These are phyloP conservation scores for Oreochromis aureus DNA, from an alignment of 2,113 vertebrate species.

Conservation along the genomic window DNA sequence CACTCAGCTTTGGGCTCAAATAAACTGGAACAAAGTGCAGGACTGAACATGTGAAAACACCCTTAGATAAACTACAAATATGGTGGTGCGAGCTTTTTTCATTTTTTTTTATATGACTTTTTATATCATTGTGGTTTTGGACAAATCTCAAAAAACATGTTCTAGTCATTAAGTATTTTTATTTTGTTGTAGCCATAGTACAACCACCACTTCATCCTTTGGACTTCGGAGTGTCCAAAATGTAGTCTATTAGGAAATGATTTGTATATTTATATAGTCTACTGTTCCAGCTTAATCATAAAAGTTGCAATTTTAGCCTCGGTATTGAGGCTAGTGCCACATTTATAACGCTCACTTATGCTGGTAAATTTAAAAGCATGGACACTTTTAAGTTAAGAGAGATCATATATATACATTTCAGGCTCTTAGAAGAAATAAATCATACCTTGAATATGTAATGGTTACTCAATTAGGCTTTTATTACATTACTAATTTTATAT, in stretches of 20 bases:
- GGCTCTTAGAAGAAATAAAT: not conserved
- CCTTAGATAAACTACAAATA: not conserved
- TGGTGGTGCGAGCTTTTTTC: not conserved
- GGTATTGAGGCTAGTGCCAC: not conserved
- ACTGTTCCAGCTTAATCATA: not conserved
- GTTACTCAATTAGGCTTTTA: slow-evolving; percentile 35
- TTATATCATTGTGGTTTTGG: not conserved
- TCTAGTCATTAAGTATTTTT: not conserved
- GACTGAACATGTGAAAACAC: not conserved
- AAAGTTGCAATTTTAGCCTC: not conserved
- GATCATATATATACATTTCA: not conserved
- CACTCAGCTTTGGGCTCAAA: not conserved
- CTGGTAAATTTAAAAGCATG: not conserved
- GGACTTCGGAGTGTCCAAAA: not conserved
- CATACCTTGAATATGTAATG: slow-evolving; percentile 8
- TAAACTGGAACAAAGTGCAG: not conserved
- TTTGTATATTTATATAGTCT: not conserved
- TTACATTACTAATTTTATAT: slow-evolving; percentile 40
- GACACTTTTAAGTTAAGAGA: not conserved
- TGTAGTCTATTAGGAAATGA: not conserved
- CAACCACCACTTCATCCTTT: not conserved
- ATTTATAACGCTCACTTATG: not conserved
- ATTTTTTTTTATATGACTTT: not conserved
- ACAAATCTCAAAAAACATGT: not conserved
- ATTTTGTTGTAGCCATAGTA: not conserved